These are phyloP conservation scores for Chymomyza amoena DNA, from an alignment of 2,888 invertebrate species.

Conservation along the genomic window DNA sequence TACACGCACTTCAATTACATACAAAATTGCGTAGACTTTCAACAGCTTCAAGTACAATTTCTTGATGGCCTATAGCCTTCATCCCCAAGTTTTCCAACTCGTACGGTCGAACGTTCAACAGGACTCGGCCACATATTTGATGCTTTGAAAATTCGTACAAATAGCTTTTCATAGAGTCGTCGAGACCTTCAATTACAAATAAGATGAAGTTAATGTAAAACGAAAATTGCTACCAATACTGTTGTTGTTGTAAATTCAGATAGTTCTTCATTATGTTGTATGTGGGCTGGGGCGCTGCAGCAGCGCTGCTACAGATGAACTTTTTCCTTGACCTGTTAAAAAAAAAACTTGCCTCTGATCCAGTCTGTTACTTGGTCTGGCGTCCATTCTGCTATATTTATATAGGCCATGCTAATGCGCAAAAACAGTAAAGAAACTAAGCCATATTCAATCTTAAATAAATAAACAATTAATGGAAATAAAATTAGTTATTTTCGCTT, in stretches of 20 bases:
- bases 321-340: constrained; percentile 66
- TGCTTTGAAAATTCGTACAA: constrained; percentile 89
- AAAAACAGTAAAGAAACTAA: constrained; percentile 39
- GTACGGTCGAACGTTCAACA: constrained; percentile 91
- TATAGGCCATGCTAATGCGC: constrained; percentile 84
- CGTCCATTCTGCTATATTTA: constrained; percentile 93
- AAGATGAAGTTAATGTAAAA: not conserved
- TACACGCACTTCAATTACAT: constrained; percentile 74
- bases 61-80: constrained; percentile 93
- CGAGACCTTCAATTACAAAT: constrained; percentile 67
- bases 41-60: constrained; percentile 94
- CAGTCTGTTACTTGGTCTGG: constrained; percentile 94
- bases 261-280: constrained; percentile 25
- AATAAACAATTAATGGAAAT: constrained; percentile 56
- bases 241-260: constrained; percentile 19
- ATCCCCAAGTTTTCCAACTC: constrained; percentile 93
- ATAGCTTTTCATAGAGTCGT: constrained; percentile 86
- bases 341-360: constrained; percentile 86
- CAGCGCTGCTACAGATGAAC: constrained; percentile 24
- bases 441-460: constrained; percentile 46
- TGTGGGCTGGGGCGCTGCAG: constrained; percentile 32
- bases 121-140: constrained; percentile 86
- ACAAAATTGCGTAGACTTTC: constrained; percentile 94
- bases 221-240: constrained; percentile 15
- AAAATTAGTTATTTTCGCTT: constrained; percentile 46